A percentile compares a stretch with the other conserved stretches of the same genome.
Conservation (phyloP, 2,888 invertebrate genomes). For the Hyalella azteca region DNA sequence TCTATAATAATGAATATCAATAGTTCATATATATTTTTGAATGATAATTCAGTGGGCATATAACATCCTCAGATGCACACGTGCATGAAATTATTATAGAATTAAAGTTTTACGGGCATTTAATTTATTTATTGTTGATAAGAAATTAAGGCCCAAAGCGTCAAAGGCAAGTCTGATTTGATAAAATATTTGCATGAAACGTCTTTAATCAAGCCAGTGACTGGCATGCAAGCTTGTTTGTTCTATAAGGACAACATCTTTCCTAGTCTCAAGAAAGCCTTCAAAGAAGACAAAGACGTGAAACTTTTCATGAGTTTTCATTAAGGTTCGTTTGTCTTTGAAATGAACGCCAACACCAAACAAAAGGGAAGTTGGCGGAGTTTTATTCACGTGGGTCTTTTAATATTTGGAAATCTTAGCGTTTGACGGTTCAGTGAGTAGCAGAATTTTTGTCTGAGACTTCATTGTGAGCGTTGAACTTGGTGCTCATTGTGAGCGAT, state of each 20-base stretch:
- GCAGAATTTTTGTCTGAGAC: too few relatives aligned
- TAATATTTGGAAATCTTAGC: background rate
- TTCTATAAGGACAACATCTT: background rate
- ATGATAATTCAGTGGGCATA: too few relatives aligned
- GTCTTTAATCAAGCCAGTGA: background rate
- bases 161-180: too few relatives aligned
- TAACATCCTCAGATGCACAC: too few relatives aligned
- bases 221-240: background rate
- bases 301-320: background rate
- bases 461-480: too few relatives aligned
- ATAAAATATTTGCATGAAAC: background rate
- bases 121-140: too few relatives aligned
- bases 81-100: too few relatives aligned
- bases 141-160: background rate
- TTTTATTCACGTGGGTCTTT: constrained; percentile 6
- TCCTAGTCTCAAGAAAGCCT: background rate
- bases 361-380: background rate
- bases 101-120: too few relatives aligned
- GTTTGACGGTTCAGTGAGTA: background rate
- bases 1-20: too few relatives aligned
- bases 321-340: background rate
- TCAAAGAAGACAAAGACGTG: background rate
- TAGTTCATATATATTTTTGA: too few relatives aligned
- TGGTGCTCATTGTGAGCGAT: too few relatives aligned
- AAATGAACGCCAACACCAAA: background rate